phyloP scores from a whole-genome alignment of 2,888 invertebrate genomes.

The Macrosoma leucophasiata region DNA sequence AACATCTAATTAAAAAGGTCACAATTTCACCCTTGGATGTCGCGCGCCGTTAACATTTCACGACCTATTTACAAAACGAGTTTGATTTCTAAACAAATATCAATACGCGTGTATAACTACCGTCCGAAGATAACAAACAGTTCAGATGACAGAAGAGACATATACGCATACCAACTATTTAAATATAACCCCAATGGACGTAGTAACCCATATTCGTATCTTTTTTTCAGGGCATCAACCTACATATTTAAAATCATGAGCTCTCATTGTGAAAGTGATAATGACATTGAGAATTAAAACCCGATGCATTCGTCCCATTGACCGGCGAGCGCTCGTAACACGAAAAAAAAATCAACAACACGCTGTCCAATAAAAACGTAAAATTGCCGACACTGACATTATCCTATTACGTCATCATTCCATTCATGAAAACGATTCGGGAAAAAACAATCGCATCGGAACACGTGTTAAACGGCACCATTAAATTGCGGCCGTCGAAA shows the following conservation, averaged over 20 bases:
- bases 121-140: too few species aligned
- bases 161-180: too few species aligned
- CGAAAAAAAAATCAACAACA: constrained; percentile 62
- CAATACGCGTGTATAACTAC: too few species aligned
- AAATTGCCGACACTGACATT: constrained; percentile 71
- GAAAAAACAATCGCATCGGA: constrained; percentile 60
- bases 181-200: too few species aligned
- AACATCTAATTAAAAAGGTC: constrained; percentile 6
- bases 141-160: too few species aligned
- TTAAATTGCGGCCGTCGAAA: constrained; percentile 66
- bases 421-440: constrained; percentile 71
- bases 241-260: constrained; percentile 37
- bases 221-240: too few species aligned
- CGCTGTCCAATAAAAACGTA: constrained; percentile 70
- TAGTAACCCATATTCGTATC: too few species aligned
- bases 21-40: too few species aligned
- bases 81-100: too few species aligned
- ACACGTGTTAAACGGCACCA: constrained; percentile 68
- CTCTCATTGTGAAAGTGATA: constrained; percentile 71
- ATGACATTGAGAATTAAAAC: constrained; percentile 74
- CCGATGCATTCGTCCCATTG: constrained; percentile 68
- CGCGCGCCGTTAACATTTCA: constrained; percentile 16
- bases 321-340: constrained; percentile 55
- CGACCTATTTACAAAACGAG: constrained; percentile 5
- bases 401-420: constrained; percentile 74